Evolutionary conservation across 2,113 vertebrate species (phyloP), one percentile per base, ranked within the genome.

Genomic region (Pelobates fuscus): DNA sequence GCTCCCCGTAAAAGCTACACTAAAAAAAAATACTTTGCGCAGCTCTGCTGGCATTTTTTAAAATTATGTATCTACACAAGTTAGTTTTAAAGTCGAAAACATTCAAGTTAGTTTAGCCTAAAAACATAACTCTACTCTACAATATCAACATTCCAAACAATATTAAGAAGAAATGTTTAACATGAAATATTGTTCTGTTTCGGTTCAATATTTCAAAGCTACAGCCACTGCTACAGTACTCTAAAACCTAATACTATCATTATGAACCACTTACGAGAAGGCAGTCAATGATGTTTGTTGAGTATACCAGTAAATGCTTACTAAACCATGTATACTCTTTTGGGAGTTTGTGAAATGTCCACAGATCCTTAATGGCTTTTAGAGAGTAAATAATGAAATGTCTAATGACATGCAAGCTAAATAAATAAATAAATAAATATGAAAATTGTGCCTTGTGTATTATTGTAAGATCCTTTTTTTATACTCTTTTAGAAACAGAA

Each of bases 201-300:
- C 32, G 5, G 32, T 37, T 37, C 32, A 37, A 37, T 37, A 37
- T 37, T 37, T 37, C 32, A 37, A 37, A 37, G 10, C 10, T 25
- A 24, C 37, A 61, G 43, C 41, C 57, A 46, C 60, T 69, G 15
- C 20, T 60, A 25, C 15, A 44, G 44, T 29, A 27, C 24, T 69
- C 37, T 37, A 57, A 58, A 37, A 18, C 6, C 57, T 71, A 59
- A 71, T 25, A 46, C 46, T 46, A 30, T 60, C 17, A 49, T 49
- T 71, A 71, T 61, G 55, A 27, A 30, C 26, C 37, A 71, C 60
- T 72, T 72, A 26, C 70, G 44, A 63, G 60, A 72, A 72, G 17
- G 49, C 70, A 72, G 60, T 72, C 70, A 72, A 63, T 72, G 26
- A 72, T 72, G 60, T 64, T 71, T 64, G 60, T 6, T 73, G 43